These are phyloP conservation scores for Siniperca scherzeri DNA, from an alignment of 2,797 vertebrate genomes.

Conservation along the genomic window DNA sequence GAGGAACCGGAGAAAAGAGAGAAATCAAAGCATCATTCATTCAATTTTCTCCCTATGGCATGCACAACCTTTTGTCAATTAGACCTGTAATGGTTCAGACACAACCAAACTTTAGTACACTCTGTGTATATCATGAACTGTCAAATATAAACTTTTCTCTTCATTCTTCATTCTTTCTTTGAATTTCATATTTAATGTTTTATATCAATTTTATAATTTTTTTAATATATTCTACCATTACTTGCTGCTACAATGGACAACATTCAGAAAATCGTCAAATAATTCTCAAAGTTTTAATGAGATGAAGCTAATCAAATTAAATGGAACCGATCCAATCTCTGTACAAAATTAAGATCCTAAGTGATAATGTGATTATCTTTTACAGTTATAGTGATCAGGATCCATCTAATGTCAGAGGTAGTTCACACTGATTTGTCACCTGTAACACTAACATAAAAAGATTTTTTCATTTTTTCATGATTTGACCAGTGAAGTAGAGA, in stretches of 20 bases:
- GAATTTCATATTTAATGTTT: background rate
- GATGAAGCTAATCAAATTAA: background rate
- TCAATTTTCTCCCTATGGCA: slow-evolving; percentile 3
- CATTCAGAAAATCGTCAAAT: background rate
- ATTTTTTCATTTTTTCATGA: background rate
- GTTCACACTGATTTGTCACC: background rate
- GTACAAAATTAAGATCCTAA: background rate
- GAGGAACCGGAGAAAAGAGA: slow-evolving; percentile 26
- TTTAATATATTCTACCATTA: background rate
- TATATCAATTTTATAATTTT: background rate
- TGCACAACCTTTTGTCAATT: slow-evolving; percentile 34
- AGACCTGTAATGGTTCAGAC: slow-evolving; percentile 2
- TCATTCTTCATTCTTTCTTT: background rate
- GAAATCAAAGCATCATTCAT: slow-evolving; percentile 52
- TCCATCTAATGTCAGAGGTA: background rate
- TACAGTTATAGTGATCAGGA: background rate
- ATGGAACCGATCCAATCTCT: background rate
- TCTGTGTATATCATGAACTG: background rate
- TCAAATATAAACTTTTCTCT: background rate
- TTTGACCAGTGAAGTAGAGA: background rate
- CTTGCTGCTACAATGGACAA: background rate
- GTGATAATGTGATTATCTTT: background rate
- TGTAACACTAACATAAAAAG: background rate
- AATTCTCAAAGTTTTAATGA: background rate
- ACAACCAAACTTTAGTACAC: slow-evolving; percentile 2